phyloP scores from a whole-genome alignment of 1,140 invertebrate genomes.

The Trachelipus rathkii region DNA sequence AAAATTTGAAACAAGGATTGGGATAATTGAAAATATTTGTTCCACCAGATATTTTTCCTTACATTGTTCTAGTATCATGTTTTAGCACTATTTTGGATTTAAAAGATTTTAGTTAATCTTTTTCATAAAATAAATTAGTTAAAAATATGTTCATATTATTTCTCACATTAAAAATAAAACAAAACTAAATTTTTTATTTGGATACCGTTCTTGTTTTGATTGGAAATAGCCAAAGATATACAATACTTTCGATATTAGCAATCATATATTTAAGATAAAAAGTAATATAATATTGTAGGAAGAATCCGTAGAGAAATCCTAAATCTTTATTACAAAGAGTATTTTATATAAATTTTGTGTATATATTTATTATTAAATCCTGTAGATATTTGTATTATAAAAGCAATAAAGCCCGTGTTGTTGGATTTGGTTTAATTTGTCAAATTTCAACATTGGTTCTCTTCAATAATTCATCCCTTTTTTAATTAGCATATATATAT shows the following conservation, averaged over 20 bases:
- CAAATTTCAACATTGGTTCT: no score
- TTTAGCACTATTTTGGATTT: background rate
- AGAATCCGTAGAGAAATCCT: background rate
- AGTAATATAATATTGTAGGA: background rate
- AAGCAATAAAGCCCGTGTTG: background rate
- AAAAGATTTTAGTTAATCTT: background rate
- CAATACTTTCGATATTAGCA: background rate
- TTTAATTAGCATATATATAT: no score
- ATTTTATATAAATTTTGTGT: constrained; percentile 13
- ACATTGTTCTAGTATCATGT: background rate
- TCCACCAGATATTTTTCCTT: background rate
- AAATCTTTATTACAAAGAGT: background rate
- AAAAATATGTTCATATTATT: background rate
- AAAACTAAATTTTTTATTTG: background rate
- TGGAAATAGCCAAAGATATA: constrained; percentile 6
- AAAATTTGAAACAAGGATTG: background rate
- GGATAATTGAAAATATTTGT: background rate
- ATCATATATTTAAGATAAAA: background rate
- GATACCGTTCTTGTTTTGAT: background rate
- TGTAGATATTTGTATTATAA: constrained; percentile 10
- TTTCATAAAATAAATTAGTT: background rate
- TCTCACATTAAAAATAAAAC: background rate
- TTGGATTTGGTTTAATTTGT: background rate
- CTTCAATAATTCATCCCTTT: no score
- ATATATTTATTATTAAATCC: constrained; percentile 2